Evolutionary conservation across 2,797 vertebrate species (phyloP).

Genomic region (Anguilla obscura): DNA sequence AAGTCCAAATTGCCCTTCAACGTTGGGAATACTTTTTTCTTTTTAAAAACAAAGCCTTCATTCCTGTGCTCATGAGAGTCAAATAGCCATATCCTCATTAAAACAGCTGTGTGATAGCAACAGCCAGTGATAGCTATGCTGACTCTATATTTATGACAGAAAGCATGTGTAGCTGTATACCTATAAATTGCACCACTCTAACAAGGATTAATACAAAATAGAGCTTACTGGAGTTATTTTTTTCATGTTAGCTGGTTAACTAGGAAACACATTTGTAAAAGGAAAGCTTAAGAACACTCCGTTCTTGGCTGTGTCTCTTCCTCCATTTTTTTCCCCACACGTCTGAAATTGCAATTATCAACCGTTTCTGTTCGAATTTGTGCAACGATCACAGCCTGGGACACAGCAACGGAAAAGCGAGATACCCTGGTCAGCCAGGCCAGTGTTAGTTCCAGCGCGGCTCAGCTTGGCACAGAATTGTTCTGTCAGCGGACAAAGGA

Average conservation of each 20-base stretch:
- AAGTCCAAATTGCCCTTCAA: neutral
- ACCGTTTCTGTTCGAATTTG: neutral
- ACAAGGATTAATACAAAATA: conserved; percentile 18
- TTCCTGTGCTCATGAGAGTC: neutral
- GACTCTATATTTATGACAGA: conserved; percentile 8
- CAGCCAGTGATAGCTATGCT: neutral
- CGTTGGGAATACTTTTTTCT: neutral
- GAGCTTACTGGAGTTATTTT: neutral
- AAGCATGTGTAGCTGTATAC: conserved; percentile 1
- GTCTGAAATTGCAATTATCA: neutral
- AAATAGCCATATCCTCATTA: neutral
- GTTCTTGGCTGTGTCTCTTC: neutral
- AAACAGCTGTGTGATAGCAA: neutral
- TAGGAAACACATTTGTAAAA: conserved; percentile 3
- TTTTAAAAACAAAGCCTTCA: neutral
- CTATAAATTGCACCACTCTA: conserved; percentile 9
- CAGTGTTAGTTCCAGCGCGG: neutral
- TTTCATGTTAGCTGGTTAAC: conserved; percentile 9
- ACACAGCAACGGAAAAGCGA: neutral
- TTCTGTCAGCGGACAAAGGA: neutral
- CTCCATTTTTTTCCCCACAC: neutral
- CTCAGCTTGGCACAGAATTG: neutral
- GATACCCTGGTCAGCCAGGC: neutral
- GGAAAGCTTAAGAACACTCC: neutral
- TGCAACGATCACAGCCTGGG: neutral